These are phyloP conservation scores for Lota lota DNA, from an alignment of 2,113 vertebrate species.

Conservation along the genomic window DNA sequence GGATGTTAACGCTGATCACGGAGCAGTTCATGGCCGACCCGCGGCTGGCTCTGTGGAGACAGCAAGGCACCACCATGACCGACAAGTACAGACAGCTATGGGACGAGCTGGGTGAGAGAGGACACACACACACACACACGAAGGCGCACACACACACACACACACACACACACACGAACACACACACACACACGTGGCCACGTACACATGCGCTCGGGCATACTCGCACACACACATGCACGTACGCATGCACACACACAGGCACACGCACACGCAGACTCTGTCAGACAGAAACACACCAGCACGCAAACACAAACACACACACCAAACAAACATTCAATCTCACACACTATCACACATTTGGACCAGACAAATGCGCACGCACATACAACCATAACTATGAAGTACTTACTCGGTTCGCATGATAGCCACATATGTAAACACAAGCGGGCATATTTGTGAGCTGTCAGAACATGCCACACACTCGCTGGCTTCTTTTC, in stretches of 20 bases:
- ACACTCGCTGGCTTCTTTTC: too few relatives aligned
- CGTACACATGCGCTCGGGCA: constrained; percentile 4
- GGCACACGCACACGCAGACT: constrained; percentile 10
- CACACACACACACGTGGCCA: background rate
- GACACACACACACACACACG: constrained; percentile 9
- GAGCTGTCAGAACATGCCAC: too few relatives aligned
- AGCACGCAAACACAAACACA: constrained; percentile 26
- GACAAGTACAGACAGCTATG: constrained; percentile 99
- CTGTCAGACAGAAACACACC: background rate
- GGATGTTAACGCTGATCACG: constrained; percentile 97
- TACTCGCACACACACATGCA: background rate
- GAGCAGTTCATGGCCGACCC: constrained; percentile 99
- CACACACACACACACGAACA: background rate
- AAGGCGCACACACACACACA: constrained; percentile 11
- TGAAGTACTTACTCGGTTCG: too few relatives aligned
- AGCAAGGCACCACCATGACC: constrained; percentile 97
- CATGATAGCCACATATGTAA: too few relatives aligned
- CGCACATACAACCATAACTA: too few relatives aligned
- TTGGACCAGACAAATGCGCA: too few relatives aligned
- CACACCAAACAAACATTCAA: constrained; percentile 40
- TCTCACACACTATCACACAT: too few relatives aligned
- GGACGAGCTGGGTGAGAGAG: constrained; percentile 80
- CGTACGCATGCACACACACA: constrained; percentile 7
- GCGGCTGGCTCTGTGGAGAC: constrained; percentile 90
- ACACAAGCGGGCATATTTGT: too few relatives aligned